Evolutionary conservation across 2,797 vertebrate genomes (phyloP), one percentile per base, ranked within the genome.

Genomic region (Characodon lateralis): DNA sequence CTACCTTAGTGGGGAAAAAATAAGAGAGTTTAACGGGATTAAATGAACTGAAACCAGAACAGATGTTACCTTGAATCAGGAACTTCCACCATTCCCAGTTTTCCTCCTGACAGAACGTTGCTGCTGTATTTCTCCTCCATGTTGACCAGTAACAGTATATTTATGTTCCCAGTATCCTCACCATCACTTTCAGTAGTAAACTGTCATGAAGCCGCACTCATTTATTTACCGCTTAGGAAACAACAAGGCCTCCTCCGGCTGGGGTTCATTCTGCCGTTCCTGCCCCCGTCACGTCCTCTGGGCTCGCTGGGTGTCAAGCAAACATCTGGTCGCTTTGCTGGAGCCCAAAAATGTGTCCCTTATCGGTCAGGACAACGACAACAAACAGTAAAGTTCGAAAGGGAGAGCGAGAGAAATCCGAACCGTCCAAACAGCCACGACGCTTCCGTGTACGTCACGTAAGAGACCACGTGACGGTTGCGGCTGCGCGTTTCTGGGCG

Each of bases 71-170:
- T 97, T 81, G 98, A 96, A 78, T 96, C 95, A 53, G 97, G 97
- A 61, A 95, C 96, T 80, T 98, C 98, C 66, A 99, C 97, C 68
- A 97, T 97, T 22, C 98, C 98, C 84, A 99, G 95, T 77, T 96
- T 92, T 16, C 96, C 95, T 78, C 96, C 95, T 43, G 97, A 95
- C 20, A 98, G 95, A 1, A 97, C 96, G 90, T 98, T 98, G 87
- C 96, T 97, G 91, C 97, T 95, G 96, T 98, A 99, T 85, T 97
- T 97, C 20, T 98, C 96, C 78, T 98, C 98, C 97, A 98, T 98
- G 61, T 78, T 84, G 56, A 72, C 59, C 55, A 41, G 22, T 18
- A 48, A 1, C 26, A 71, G 71, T 72, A 24, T n/a, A 28, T n/a
- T 59, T 75, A 70, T n/a, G 56, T 73, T 72, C 75, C 72, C 16